Base-by-base conservation (phyloP, 2,888 invertebrate genomes). In the Orchestes rusci region DNA sequence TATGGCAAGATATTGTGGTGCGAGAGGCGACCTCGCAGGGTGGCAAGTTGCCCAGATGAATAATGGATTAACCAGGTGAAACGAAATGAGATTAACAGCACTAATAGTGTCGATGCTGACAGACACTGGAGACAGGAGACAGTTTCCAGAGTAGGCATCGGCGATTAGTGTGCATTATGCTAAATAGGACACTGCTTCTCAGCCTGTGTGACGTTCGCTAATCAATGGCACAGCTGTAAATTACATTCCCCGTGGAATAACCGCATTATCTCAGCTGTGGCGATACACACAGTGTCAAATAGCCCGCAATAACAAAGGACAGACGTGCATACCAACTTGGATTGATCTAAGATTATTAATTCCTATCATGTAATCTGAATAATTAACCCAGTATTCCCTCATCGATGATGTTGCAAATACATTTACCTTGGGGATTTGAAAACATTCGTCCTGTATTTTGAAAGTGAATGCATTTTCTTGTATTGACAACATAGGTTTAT, bases 121-220 rank as follows among this genome's bases (percentile, higher is more conserved):
- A 58, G 60, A 60, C 38, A 45, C 32, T 35, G 35, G 41, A 48
- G 44, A 45, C 49, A 45, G 16, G 45, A 43, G 48, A 37, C 59
- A 49, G 59, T 50, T 58, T n/a, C n/a, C 55, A 54, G 57, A 56
- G 60, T 61, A 59, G 58, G 56, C 50, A 58, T 60, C 60, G 57
- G 59, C 61, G 64, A 64, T 65, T 64, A 65, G 56, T 58, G 58
- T 58, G 59, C 63, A 64, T 65, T 65, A 65, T 65, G 65, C 61
- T 65, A 65, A 66, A 65, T 60, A 63, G 59, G 53, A 58, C 58
- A 35, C 39, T 53, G 59, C 60, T 61, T 63, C 62, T 63, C 64
- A 59, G 61, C 58, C 60, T 61, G 59, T 62, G 60, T 65, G 63
- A 61, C 63, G 52, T 61, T 56, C 56, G 56, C 61, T 65, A 66